Conservation (phyloP, 2,888 invertebrate genomes). For the Stratiomys singularior region DNA sequence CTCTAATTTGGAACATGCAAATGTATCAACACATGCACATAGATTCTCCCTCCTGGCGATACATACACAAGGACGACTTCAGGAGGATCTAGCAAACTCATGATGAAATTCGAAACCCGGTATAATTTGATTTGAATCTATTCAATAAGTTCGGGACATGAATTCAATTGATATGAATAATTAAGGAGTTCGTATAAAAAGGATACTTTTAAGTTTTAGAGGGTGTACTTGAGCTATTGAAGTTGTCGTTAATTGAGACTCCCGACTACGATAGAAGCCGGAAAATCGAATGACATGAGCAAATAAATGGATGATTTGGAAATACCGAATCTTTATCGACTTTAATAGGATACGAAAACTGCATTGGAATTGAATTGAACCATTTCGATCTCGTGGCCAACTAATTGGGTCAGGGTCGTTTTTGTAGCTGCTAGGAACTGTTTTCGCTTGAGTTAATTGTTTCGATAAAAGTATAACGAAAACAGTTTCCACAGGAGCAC, state of each 20-base stretch:
- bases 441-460: no score
- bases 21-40: neutral
- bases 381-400: neutral
- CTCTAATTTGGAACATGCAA: conserved; percentile 14
- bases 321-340: no score
- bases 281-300: neutral
- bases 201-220: neutral
- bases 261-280: neutral
- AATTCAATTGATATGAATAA: conserved; percentile 37
- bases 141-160: conserved; percentile 17
- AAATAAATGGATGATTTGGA: no score
- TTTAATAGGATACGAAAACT: neutral
- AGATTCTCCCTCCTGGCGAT: no score
- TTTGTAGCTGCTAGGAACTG: no score
- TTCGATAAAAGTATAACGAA: no score
- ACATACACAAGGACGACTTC: neutral
- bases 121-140: conserved; percentile 25
- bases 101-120: conserved; percentile 29
- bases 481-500: no score
- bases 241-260: conserved; percentile 19
- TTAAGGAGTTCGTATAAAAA: conserved; percentile 36
- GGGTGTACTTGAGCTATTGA: neutral
- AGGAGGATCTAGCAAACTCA: neutral
- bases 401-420: neutral
- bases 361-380: neutral